phyloP scores from a whole-genome alignment of 2,888 invertebrate genomes.

The Sesia bembeciformis region DNA sequence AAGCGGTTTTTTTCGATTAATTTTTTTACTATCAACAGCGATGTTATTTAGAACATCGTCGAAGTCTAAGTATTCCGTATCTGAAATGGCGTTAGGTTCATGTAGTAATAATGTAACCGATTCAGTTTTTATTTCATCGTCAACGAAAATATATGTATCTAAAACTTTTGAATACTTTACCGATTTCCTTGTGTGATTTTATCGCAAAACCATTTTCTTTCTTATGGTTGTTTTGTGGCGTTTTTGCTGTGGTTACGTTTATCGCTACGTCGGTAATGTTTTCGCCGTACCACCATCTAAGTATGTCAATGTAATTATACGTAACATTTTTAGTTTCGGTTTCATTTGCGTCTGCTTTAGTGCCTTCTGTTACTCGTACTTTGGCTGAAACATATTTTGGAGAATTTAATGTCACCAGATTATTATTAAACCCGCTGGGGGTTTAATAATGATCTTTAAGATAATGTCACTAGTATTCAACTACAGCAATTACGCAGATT shows the following conservation, averaged over 20 bases:
- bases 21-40: conserved; percentile 11
- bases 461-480: too few species aligned
- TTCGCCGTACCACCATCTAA: background rate
- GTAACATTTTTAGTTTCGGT: background rate
- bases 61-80: conserved; percentile 25
- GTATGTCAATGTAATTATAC: background rate
- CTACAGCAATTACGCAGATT: too few species aligned
- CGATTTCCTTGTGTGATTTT: background rate
- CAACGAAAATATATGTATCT: too few species aligned
- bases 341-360: background rate
- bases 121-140: background rate
- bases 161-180: background rate
- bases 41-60: conserved; percentile 33
- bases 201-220: background rate
- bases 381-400: conserved; percentile 7
- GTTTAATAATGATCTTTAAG: too few species aligned
- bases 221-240: background rate
- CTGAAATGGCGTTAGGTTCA: background rate
- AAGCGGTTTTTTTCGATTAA: background rate
- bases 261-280: background rate
- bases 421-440: too few species aligned
- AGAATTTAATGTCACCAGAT: too few species aligned
- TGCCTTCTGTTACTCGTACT: background rate
- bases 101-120: background rate
- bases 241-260: background rate